phyloP scores from a whole-genome alignment of 2,888 invertebrate genomes.

The Hypselothyrea guttata region DNA sequence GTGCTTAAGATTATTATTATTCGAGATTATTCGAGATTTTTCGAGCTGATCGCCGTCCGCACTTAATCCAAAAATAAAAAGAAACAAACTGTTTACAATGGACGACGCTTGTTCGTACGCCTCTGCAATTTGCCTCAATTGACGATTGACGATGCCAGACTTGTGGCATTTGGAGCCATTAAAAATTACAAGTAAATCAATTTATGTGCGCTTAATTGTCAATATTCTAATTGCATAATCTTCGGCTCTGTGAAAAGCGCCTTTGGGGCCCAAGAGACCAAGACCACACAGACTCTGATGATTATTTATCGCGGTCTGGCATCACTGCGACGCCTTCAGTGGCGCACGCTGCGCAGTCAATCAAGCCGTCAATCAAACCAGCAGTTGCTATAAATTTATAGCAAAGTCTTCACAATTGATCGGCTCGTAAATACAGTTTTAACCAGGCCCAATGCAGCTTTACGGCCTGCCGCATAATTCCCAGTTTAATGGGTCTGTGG shows the following conservation, averaged over 20 bases:
- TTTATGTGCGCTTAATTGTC: slow-evolving; percentile 69
- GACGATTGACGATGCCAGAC: too few species aligned
- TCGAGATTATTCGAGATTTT: too few species aligned
- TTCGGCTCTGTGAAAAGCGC: slow-evolving; percentile 26
- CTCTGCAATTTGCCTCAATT: slow-evolving; percentile 25
- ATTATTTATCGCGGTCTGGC: slow-evolving; percentile 62
- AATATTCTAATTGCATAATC: slow-evolving; percentile 77
- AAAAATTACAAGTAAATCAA: slow-evolving; percentile 73
- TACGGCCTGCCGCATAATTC: too few species aligned
- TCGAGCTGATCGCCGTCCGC: not conserved
- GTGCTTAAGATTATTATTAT: too few species aligned
- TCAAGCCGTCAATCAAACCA: slow-evolving; percentile 62
- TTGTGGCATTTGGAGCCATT: slow-evolving; percentile 44
- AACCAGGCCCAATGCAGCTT: too few species aligned
- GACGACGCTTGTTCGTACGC: slow-evolving; percentile 17
- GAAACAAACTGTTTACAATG: slow-evolving; percentile 27
- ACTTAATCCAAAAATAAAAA: slow-evolving; percentile 2
- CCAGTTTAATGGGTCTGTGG: slow-evolving; percentile 20
- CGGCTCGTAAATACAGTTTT: slow-evolving; percentile 24
- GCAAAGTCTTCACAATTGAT: too few species aligned
- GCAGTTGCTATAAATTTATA: slow-evolving; percentile 16
- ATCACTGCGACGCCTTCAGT: slow-evolving; percentile 50
- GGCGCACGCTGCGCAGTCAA: slow-evolving; percentile 15
- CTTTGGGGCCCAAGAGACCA: slow-evolving; percentile 46
- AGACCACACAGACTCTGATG: slow-evolving; percentile 43